Evolutionary conservation across 2,113 vertebrate species (phyloP).

Genomic region (Gallinago jamesoni): DNA sequence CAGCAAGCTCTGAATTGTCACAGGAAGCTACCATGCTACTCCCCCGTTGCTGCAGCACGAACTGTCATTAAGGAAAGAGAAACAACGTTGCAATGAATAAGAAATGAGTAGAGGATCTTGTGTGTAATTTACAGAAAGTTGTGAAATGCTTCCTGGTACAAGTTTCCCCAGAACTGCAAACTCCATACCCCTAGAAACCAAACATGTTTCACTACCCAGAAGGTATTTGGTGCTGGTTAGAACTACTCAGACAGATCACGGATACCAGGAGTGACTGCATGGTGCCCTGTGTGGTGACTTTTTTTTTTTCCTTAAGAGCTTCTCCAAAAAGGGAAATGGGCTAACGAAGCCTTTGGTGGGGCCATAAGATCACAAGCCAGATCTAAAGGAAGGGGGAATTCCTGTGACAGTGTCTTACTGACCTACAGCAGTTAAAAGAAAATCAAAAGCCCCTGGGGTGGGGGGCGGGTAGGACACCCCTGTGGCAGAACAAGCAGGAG

Average conservation of each 20-base stretch:
- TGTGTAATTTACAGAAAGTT: constrained; percentile 37
- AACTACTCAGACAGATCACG: not conserved
- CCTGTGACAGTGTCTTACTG: not conserved
- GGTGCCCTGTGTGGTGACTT: not conserved
- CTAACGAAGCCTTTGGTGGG: not conserved
- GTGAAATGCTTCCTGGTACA: constrained; percentile 28
- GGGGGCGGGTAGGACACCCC: not conserved
- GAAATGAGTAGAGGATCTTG: not conserved
- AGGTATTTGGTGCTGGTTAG: not conserved
- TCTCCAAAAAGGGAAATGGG: not conserved
- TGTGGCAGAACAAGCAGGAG: not conserved
- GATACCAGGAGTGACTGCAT: not conserved
- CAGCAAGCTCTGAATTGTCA: not conserved
- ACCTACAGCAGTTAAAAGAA: not conserved
- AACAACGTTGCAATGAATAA: not conserved
- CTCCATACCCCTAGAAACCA: not conserved
- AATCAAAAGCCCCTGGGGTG: not conserved
- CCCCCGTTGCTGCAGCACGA: accelerated
- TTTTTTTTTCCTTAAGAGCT: not conserved
- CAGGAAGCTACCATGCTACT: not conserved
- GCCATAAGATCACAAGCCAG: not conserved
- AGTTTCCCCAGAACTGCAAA: not conserved
- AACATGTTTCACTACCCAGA: not conserved
- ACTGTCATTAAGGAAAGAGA: not conserved
- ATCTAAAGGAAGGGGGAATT: not conserved